These are phyloP conservation scores for Rana temporaria DNA, from an alignment of 2,113 vertebrate species.

Conservation along the genomic window DNA sequence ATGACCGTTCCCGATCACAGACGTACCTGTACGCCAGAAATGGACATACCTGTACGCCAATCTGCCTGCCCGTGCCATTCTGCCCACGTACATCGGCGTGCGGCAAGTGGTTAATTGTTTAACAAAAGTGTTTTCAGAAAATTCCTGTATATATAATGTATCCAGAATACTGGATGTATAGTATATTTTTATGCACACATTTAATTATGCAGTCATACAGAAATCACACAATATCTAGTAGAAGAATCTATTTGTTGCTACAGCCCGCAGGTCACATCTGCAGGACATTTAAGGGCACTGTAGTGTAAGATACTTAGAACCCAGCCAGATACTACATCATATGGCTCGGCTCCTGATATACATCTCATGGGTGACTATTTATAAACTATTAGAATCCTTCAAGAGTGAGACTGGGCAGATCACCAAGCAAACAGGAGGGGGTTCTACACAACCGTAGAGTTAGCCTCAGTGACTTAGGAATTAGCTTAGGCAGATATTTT, in stretches of 20 bases:
- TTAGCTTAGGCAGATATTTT: constrained; percentile 53
- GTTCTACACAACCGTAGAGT: constrained; percentile 19
- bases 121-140: no score
- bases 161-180: no score
- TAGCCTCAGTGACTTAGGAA: constrained; percentile 42
- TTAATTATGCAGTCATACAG: no score
- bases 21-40: no score
- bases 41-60: no score
- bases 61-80: no score
- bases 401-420: constrained; percentile 49
- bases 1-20: no score
- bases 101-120: no score
- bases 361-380: constrained; percentile 48
- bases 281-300: constrained; percentile 55
- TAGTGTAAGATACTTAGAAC: constrained; percentile 38
- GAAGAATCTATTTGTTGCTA: not conserved
- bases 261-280: constrained; percentile 37
- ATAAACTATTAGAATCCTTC: constrained; percentile 43
- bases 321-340: constrained; percentile 49
- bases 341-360: constrained; percentile 38
- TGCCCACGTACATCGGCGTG: no score
- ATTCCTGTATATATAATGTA: no score
- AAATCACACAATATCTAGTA: not conserved
- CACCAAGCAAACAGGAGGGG: constrained; percentile 43
- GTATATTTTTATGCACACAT: no score